These are phyloP conservation scores for Drosophila azteca DNA, from an alignment of 1,140 invertebrate species.

Conservation along the genomic window DNA sequence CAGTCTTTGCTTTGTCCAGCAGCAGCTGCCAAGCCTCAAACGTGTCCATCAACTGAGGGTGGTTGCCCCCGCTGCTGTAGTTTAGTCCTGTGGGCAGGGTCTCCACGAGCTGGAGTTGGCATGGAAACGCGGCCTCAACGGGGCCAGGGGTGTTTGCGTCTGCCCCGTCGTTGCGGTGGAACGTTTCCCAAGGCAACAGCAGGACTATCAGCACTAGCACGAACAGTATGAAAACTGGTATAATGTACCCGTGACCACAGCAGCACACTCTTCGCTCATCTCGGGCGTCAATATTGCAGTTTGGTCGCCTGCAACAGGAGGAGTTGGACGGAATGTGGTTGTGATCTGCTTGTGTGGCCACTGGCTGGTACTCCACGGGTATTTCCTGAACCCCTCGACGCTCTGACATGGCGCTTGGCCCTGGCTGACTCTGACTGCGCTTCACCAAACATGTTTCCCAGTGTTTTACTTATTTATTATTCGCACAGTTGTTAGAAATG, in stretches of 20 bases:
- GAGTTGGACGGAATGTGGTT: constrained; percentile 1
- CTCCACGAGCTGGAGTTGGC: constrained; percentile 90
- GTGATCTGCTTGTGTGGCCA: constrained; percentile 35
- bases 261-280: constrained; percentile 37
- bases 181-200: constrained; percentile 67
- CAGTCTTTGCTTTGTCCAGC: constrained; percentile 89
- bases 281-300: constrained; percentile 15
- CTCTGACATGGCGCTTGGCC: constrained; percentile 51
- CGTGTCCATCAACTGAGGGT: constrained; percentile 87
- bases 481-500: constrained; percentile 69
- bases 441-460: constrained; percentile 39
- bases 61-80: constrained; percentile 86
- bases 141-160: constrained; percentile 35
- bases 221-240: constrained; percentile 65
- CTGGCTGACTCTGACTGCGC: constrained; percentile 30
- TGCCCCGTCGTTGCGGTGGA: constrained; percentile 40
- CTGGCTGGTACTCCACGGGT: constrained; percentile 65
- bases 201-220: constrained; percentile 67
- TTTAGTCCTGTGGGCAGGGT: constrained; percentile 93
- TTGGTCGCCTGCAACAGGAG: constrained; percentile 23
- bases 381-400: constrained; percentile 47
- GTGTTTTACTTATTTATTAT: constrained; percentile 66
- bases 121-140: constrained; percentile 61
- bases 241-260: constrained; percentile 61
- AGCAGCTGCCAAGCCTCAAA: constrained; percentile 91